Evolutionary conservation across 2,113 vertebrate species (phyloP), one percentile per base, ranked within the genome.

Genomic region (Phoxinus phoxinus): DNA sequence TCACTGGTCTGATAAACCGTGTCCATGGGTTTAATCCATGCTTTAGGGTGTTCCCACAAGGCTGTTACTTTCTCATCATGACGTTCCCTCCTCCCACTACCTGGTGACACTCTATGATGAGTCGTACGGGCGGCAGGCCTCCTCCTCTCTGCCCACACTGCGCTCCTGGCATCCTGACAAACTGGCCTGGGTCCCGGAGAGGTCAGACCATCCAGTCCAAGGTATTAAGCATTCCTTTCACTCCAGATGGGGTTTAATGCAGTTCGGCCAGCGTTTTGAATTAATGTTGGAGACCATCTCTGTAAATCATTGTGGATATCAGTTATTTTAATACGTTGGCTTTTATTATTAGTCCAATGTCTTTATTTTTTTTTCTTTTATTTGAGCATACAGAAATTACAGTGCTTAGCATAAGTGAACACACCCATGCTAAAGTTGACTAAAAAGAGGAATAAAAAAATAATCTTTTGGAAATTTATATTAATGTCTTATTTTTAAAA

Each of bases 51-150:
- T 96, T 87, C 94, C 94, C 10, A 87, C 59, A 41, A 93, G 93
- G 87, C 90, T 91, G 46, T 87, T 97, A 23, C 89, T 96, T 59
- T 90, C 83, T 63, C 94, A 95, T 61, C 93, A 93, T 7, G 85
- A 88, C 25, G 91, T 91, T 3, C 90, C 92, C 30, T 83, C 84
- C 3, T 90, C 89, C 56, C 81, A 86, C 67, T 88, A 94, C 84
- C 88, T 95, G 69, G 93, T 96, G 58, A 92, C 94, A 0, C 91
- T 94, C 0, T 95, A 95, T 0, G 94, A 95, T 0, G 95, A 96
- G 82, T 90, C 93, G 63, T 96, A 95, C 37, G 92, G 84, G 0
- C 83, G 90, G 4, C 91, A 81, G 0, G 6, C 80, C 32, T 92
- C 91, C 61, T 89, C 90, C 0, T 15, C 73, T 30, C 85, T 95